Evolutionary conservation across 2,888 invertebrate species (phyloP).

Genomic region (Drosophila merina): DNA sequence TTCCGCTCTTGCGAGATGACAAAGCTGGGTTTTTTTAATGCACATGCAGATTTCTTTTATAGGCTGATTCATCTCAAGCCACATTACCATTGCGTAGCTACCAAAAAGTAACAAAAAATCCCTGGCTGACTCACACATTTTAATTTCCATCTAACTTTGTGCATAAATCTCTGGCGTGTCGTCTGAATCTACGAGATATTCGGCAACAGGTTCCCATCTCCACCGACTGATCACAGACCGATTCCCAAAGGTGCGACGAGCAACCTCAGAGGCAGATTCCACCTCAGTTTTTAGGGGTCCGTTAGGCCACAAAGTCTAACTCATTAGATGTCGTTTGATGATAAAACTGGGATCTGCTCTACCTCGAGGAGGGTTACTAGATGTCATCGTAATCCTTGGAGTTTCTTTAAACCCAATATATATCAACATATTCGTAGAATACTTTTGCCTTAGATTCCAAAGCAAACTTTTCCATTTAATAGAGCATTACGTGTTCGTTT

Average conservation of each 20-base stretch:
- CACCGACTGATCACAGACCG: not conserved
- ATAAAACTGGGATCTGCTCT: slow-evolving; percentile 61
- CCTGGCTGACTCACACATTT: slow-evolving; percentile 29
- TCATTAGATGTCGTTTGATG: slow-evolving; percentile 79
- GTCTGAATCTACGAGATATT: slow-evolving; percentile 56
- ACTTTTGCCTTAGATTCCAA: too few relatives aligned
- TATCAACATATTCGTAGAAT: too few relatives aligned
- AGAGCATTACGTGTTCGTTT: not conserved
- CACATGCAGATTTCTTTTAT: slow-evolving; percentile 34
- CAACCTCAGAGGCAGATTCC: slow-evolving; percentile 37
- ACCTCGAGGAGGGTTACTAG: too few relatives aligned
- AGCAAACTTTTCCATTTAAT: too few relatives aligned
- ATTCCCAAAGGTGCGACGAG: slow-evolving; percentile 61
- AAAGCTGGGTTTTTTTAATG: slow-evolving; percentile 41
- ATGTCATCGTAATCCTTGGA: too few relatives aligned
- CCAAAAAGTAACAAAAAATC: slow-evolving; percentile 14
- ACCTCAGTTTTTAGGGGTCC: slow-evolving; percentile 38
- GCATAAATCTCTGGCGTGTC: slow-evolving; percentile 31
- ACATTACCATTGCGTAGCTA: not conserved
- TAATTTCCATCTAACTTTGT: slow-evolving; percentile 56
- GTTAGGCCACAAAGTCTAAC: slow-evolving; percentile 64
- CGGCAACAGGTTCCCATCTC: slow-evolving; percentile 70
- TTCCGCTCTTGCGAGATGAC: slow-evolving; percentile 52
- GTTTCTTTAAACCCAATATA: too few relatives aligned
- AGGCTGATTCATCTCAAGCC: slow-evolving; percentile 59